Conservation (phyloP, 2,888 invertebrate species). For the Noctua janthe region DNA sequence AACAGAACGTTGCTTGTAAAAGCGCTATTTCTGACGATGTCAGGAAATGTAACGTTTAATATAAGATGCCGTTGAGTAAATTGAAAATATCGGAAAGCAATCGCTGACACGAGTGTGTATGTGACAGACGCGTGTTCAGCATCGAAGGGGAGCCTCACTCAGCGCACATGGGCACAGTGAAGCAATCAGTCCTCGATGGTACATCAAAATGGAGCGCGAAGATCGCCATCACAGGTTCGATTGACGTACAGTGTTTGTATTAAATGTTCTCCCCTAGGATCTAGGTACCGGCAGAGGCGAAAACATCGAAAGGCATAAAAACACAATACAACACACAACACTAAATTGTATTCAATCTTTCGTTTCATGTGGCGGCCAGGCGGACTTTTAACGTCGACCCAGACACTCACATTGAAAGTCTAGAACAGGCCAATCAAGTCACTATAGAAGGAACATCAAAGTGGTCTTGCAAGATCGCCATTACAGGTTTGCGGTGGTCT, state of each 20-base stretch:
- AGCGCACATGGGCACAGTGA: constrained; percentile 99
- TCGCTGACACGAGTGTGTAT: constrained; percentile 83
- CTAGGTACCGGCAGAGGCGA: constrained; percentile 64
- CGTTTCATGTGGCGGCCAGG: constrained; percentile 92
- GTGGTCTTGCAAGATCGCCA: constrained; percentile 99
- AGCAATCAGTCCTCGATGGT: constrained; percentile 99
- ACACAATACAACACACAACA: constrained; percentile 81
- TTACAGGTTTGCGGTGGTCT: constrained; percentile 96
- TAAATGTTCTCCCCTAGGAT: constrained; percentile 65
- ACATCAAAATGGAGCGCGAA: constrained; percentile 99
- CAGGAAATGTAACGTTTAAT: constrained; percentile 43
- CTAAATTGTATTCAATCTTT: constrained; percentile 87
- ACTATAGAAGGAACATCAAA: constrained; percentile 99
- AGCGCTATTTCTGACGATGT: constrained; percentile 33
- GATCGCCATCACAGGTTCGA: constrained; percentile 99
- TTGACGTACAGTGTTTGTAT: constrained; percentile 79
- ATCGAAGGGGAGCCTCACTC: constrained; percentile 98
- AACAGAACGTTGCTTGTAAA: constrained; percentile 24
- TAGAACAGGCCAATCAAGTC: constrained; percentile 99
- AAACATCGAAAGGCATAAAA: constrained; percentile 65
- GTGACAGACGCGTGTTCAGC: constrained; percentile 97
- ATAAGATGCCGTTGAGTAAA: constrained; percentile 44
- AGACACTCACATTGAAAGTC: constrained; percentile 99
- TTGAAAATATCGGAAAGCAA: constrained; percentile 54
- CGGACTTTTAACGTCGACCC: constrained; percentile 99